Percentiles rank a stretch among this genome's conserved stretches.
These are phyloP conservation scores for Pteropus rufus DNA, from an alignment of 2,797 vertebrate species.

Conservation along the genomic window DNA sequence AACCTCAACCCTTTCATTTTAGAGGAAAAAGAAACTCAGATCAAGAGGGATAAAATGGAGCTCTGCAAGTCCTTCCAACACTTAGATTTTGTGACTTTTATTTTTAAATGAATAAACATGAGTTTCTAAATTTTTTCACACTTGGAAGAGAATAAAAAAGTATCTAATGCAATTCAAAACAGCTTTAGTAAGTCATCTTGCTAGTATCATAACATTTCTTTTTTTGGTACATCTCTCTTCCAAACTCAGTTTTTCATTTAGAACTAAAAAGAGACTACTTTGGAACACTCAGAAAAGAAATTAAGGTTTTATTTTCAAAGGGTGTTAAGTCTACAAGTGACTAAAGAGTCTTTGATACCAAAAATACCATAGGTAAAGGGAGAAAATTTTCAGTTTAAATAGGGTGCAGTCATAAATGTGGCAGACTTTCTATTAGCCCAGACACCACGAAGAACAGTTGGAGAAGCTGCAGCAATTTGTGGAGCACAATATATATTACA, in stretches of 20 bases:
- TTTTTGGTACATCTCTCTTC: constrained; percentile 36
- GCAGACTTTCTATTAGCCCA: constrained; percentile 29
- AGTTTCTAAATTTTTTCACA: neutral
- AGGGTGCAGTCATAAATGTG: neutral
- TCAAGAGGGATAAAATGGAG: neutral
- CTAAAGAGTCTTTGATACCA: constrained; percentile 52
- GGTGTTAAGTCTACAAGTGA: constrained; percentile 55
- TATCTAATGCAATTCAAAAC: constrained; percentile 18
- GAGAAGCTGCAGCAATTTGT: neutral
- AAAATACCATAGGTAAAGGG: constrained; percentile 48
- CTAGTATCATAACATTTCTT: neutral
- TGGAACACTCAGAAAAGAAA: constrained; percentile 46
- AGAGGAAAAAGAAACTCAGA: neutral
- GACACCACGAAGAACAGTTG: neutral
- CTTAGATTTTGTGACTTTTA: neutral
- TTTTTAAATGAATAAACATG: constrained; percentile 48
- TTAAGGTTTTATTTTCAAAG: constrained; percentile 59
- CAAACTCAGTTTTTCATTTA: constrained; percentile 52
- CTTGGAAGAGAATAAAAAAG: constrained; percentile 14
- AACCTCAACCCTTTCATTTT: neutral
- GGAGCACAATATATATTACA: neutral
- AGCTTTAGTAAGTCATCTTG: neutral
- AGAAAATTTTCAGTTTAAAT: neutral
- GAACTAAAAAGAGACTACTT: neutral
- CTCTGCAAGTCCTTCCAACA: neutral